A percentile compares a stretch with the other conserved stretches of the same genome.
Evolutionary conservation across 2,797 vertebrate species (phyloP).

Genomic region (Lacerta agilis): DNA sequence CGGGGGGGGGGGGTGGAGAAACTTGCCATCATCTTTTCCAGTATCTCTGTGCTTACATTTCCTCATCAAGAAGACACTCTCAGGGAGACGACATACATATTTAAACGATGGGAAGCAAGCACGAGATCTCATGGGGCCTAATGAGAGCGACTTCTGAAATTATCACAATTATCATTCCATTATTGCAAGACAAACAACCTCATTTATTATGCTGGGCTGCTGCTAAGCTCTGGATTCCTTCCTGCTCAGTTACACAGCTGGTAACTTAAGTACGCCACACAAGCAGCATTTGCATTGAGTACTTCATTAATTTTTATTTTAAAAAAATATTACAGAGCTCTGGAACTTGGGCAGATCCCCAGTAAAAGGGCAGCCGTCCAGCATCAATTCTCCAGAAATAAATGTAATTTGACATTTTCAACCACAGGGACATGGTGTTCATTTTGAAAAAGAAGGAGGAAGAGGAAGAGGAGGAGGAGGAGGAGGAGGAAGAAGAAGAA

Average conservation of each 20-base stretch:
- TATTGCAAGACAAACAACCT: slow-evolving; percentile 72
- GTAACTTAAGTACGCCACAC: slow-evolving; percentile 64
- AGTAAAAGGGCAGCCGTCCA: slow-evolving; percentile 41
- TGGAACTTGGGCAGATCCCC: slow-evolving; percentile 54
- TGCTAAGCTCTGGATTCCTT: slow-evolving; percentile 66
- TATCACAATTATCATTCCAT: slow-evolving; percentile 74
- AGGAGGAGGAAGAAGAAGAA: no score
- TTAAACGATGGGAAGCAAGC: slow-evolving; percentile 75
- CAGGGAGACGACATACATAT: slow-evolving; percentile 66
- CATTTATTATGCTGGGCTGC: slow-evolving; percentile 59
- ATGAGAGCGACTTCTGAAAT: slow-evolving; percentile 73
- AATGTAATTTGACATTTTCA: slow-evolving; percentile 29
- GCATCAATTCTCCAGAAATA: slow-evolving; percentile 39
- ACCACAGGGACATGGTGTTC: neutral
- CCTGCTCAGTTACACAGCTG: slow-evolving; percentile 70
- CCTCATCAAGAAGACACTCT: slow-evolving; percentile 73
- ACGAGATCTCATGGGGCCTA: slow-evolving; percentile 72
- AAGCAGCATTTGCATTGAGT: slow-evolving; percentile 61
- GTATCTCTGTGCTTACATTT: slow-evolving; percentile 65
- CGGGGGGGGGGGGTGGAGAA: slow-evolving; percentile 25
- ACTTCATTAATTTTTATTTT: slow-evolving; percentile 60
- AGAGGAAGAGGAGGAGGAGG: no score
- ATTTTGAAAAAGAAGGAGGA: neutral
- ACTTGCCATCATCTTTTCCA: slow-evolving; percentile 53
- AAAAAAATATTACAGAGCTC: slow-evolving; percentile 60